These are phyloP conservation scores for Nephrotoma flavescens DNA, from an alignment of 2,888 invertebrate species.

Conservation along the genomic window DNA sequence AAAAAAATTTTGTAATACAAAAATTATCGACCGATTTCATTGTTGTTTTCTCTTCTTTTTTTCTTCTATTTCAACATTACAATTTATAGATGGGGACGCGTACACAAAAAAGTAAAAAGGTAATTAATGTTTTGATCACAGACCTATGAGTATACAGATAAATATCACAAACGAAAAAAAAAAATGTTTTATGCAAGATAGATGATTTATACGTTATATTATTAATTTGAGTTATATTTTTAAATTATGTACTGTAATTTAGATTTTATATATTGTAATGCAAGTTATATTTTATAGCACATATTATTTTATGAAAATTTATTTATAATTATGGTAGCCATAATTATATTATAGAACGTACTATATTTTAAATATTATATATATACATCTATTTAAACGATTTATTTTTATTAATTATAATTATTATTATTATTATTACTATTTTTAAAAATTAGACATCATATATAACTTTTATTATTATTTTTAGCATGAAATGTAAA, in stretches of 20 bases:
- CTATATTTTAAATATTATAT: background rate
- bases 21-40: background rate
- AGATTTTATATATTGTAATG: background rate
- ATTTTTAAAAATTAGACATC: background rate
- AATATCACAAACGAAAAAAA: background rate
- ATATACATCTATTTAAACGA: background rate
- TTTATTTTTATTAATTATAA: background rate
- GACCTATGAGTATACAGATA: background rate
- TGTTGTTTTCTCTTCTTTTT: background rate
- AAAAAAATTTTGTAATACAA: background rate
- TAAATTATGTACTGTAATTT: background rate
- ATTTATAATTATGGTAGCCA: background rate
- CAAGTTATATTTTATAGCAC: background rate
- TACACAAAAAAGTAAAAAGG: conserved; percentile 34
- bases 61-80: background rate
- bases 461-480: background rate
- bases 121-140: conserved; percentile 13
- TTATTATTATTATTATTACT: background rate
- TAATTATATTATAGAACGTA: background rate
- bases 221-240: background rate
- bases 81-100: conserved; percentile 33
- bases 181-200: background rate
- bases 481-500: background rate
- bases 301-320: background rate
- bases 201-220: background rate